These are phyloP conservation scores for Proteles cristata DNA, from an alignment of 2,113 vertebrate genomes.

Conservation along the genomic window DNA sequence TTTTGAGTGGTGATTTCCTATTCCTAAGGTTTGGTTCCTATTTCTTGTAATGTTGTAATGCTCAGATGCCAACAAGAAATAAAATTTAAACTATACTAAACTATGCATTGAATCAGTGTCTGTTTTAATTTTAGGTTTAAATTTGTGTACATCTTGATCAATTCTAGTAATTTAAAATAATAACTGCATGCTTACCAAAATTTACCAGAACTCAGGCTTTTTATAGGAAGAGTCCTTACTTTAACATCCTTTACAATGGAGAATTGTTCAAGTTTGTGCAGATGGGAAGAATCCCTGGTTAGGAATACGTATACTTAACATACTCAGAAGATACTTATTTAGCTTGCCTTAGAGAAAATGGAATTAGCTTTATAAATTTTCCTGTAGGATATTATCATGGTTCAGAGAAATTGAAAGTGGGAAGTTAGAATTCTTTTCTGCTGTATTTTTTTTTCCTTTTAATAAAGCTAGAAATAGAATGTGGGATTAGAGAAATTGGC, in stretches of 20 bases:
- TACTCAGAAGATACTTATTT: constrained; percentile 13
- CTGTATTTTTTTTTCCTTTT: constrained; percentile 7
- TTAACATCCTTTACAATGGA: not conserved
- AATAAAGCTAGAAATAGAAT: not conserved
- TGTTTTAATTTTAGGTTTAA: not conserved
- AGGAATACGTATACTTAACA: not conserved
- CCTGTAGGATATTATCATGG: not conserved
- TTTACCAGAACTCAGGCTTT: not conserved
- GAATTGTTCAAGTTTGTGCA: not conserved
- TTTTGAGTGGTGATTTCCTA: not conserved
- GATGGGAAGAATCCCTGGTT: not conserved
- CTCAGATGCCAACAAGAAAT: not conserved
- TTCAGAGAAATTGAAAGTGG: constrained; percentile 16
- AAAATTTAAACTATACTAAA: not conserved
- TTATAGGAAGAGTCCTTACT: not conserved
- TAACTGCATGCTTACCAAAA: not conserved
- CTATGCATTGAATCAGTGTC: not conserved
- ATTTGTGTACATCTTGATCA: not conserved
- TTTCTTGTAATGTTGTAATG: not conserved
- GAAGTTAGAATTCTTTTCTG: constrained; percentile 52
- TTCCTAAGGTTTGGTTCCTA: not conserved
- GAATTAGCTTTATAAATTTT: not conserved
- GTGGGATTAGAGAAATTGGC: not conserved
- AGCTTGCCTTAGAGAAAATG: constrained; percentile 28
- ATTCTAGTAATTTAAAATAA: not conserved